phyloP scores from a whole-genome alignment of 2,113 vertebrate species.

The Pseudois nayaur region DNA sequence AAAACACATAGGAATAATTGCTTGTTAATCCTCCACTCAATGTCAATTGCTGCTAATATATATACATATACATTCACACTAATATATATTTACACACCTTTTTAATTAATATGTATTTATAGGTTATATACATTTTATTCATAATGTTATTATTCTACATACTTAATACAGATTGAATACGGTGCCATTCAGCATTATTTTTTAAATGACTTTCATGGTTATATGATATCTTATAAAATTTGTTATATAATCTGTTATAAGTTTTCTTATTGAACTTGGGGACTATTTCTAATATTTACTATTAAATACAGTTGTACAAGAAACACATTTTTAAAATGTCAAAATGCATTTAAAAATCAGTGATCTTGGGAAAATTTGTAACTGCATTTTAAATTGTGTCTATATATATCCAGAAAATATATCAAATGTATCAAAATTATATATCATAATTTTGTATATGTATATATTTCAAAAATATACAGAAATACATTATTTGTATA shows the following conservation, averaged over 20 bases:
- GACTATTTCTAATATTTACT: neutral
- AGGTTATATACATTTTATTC: neutral
- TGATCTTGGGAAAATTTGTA: neutral
- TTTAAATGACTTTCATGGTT: neutral
- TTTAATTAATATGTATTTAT: neutral
- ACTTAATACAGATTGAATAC: neutral
- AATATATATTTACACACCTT: neutral
- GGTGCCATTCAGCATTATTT: neutral
- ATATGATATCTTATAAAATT: neutral
- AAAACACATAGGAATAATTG: neutral
- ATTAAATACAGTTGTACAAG: neutral
- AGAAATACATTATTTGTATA: neutral
- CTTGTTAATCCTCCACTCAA: neutral
- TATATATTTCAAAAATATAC: neutral
- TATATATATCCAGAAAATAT: neutral
- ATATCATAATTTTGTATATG: neutral
- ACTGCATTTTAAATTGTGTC: neutral
- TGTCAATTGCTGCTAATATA: neutral
- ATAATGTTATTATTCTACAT: neutral
- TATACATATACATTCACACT: neutral
- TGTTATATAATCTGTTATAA: neutral
- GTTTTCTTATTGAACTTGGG: neutral
- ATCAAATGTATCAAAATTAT: neutral
- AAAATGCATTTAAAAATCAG: neutral
- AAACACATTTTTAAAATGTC: neutral